These are phyloP conservation scores for Stegastes partitus DNA, from an alignment of 2,113 vertebrate genomes.

Conservation along the genomic window DNA sequence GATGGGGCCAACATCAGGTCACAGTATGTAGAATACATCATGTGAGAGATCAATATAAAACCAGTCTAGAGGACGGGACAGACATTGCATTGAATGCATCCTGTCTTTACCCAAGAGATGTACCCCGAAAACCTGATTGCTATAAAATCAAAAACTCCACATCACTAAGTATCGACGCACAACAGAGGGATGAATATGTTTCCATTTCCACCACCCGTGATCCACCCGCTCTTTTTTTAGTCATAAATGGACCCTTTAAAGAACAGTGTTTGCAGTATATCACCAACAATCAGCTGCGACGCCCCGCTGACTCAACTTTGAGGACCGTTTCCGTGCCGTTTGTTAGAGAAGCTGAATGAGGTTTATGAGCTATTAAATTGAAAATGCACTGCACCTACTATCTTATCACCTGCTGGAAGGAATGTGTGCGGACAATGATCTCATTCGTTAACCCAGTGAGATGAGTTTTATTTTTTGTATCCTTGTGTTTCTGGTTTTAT, in stretches of 20 bases:
- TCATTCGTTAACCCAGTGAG: constrained; percentile 36
- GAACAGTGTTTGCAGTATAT: background rate
- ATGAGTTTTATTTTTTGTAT: background rate
- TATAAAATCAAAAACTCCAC: background rate
- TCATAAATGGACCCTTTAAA: background rate
- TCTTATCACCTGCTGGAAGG: constrained; percentile 22
- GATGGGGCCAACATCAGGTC: constrained; percentile 31
- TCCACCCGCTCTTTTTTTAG: background rate
- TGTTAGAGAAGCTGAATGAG: constrained; percentile 1
- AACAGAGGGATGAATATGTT: background rate
- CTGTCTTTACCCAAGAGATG: background rate
- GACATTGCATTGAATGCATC: background rate
- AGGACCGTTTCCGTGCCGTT: constrained; percentile 9
- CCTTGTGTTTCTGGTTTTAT: constrained; percentile 35
- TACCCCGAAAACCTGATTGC: no score
- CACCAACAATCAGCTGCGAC: constrained; percentile 30
- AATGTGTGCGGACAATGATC: background rate
- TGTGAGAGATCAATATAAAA: constrained; percentile 23
- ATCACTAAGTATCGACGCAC: background rate
- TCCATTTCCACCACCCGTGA: background rate
- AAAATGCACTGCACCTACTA: constrained; percentile 11
- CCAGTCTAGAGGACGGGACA: background rate
- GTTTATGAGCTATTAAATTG: constrained; percentile 63
- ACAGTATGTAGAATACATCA: background rate
- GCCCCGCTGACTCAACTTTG: constrained; percentile 27